Conservation (phyloP, 37 sponge, comb jelly and placozoan genomes). For the Diacarnus erythraeanus region DNA sequence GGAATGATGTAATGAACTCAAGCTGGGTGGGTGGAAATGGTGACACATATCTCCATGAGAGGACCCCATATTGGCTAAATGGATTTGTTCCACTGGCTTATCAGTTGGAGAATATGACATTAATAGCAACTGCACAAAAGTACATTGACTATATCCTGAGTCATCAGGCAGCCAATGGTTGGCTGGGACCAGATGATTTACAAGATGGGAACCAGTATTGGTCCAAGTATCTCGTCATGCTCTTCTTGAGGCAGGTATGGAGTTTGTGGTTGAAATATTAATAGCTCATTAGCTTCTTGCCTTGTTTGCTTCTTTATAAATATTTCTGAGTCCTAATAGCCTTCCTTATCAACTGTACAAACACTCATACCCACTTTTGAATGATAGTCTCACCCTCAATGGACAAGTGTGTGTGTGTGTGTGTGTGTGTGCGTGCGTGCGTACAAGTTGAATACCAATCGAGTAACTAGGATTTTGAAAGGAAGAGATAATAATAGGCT, state of each 20-base stretch:
- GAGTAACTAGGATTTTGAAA: no score
- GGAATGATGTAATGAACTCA: constrained; percentile 75
- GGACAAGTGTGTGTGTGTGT: no score
- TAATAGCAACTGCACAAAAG: constrained; percentile 27
- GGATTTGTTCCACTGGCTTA: constrained; percentile 80
- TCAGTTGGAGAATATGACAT: constrained; percentile 51
- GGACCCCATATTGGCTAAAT: constrained; percentile 83
- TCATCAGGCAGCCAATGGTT: constrained; percentile 60
- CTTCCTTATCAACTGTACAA: no score
- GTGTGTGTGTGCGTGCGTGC: no score
- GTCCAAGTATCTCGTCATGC: constrained; percentile 70
- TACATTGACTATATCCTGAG: constrained; percentile 62
- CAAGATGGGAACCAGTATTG: constrained; percentile 68
- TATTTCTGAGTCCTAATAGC: no score
- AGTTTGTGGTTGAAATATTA: not conserved
- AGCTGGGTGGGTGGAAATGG: constrained; percentile 72
- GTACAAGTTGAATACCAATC: no score
- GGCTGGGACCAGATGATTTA: constrained; percentile 69
- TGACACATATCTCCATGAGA: constrained; percentile 67
- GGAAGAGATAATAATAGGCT: no score
- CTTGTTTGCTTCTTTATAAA: not conserved
- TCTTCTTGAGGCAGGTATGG: constrained; percentile 38
- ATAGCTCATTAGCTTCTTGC: not conserved
- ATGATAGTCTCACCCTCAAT: no score
- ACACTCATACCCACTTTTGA: no score